Conservation (phyloP, 2,888 invertebrate genomes). For the Luperina nickerlii region DNA sequence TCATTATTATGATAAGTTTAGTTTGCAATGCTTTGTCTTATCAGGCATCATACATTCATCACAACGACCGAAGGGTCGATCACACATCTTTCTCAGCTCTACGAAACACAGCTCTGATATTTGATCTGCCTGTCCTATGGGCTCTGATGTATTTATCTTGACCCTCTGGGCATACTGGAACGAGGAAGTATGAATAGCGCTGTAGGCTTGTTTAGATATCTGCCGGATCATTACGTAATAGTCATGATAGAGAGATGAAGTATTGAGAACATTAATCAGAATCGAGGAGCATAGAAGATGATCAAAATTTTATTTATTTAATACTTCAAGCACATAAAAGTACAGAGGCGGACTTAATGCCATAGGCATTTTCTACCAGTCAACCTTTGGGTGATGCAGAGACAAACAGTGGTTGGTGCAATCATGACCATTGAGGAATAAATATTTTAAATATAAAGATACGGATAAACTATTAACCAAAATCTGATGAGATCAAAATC, state of each 20-base stretch:
- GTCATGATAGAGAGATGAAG: conserved; percentile 45
- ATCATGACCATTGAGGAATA: no score
- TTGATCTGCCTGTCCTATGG: conserved; percentile 45
- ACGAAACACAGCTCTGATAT: conserved; percentile 41
- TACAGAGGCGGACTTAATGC: no score
- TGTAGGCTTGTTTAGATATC: conserved; percentile 42
- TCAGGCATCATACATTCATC: conserved; percentile 50
- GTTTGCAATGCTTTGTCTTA: background rate
- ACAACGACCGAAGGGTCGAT: conserved; percentile 17
- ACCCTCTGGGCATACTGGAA: conserved; percentile 37
- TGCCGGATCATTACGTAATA: conserved; percentile 48
- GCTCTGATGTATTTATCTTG: conserved; percentile 47
- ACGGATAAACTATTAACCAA: no score
- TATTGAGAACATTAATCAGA: conserved; percentile 48
- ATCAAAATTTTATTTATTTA: no score
- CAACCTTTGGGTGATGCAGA: no score
- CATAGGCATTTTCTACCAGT: no score
- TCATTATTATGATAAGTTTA: background rate
- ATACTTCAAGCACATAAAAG: no score
- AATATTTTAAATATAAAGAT: no score
- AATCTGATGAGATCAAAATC: no score
- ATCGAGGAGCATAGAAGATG: background rate
- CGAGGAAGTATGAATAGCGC: conserved; percentile 51
- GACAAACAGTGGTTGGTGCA: no score
- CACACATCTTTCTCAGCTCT: conserved; percentile 7